Percentiles rank a stretch among this genome's conserved stretches.
phyloP scores from a whole-genome alignment of 2,888 invertebrate genomes.

The Caenorhabditis japonica region DNA sequence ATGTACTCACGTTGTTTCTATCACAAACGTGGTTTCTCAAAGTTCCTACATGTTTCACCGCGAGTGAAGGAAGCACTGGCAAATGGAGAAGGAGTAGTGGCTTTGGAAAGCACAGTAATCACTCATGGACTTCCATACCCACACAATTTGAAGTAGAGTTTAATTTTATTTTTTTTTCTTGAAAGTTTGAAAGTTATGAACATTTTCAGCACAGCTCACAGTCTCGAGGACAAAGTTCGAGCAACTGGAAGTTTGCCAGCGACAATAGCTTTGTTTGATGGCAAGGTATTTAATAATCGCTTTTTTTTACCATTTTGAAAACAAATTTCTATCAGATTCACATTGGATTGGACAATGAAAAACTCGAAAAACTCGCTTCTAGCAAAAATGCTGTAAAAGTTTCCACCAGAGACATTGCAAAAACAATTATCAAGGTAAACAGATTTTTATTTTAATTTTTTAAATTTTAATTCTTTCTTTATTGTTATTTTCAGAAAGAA shows the following conservation, averaged over 20 bases:
- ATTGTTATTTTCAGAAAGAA: slow-evolving; percentile 46
- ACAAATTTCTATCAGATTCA: slow-evolving; percentile 59
- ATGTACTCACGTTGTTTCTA: slow-evolving; percentile 20
- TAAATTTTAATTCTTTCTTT: not conserved
- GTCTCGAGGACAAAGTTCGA: slow-evolving; percentile 85
- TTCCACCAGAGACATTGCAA: slow-evolving; percentile 82
- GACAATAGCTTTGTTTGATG: slow-evolving; percentile 90
- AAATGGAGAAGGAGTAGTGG: slow-evolving; percentile 82
- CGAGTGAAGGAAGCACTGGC: slow-evolving; percentile 60
- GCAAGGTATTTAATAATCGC: slow-evolving; percentile 78
- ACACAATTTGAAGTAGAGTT: slow-evolving; percentile 84
- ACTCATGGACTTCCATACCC: slow-evolving; percentile 98
- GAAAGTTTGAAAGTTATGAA: not conserved
- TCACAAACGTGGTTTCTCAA: slow-evolving; percentile 41
- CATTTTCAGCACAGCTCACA: slow-evolving; percentile 83
- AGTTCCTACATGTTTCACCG: slow-evolving; percentile 53
- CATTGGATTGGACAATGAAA: slow-evolving; percentile 81
- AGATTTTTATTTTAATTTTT: not conserved
- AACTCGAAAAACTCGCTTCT: slow-evolving; percentile 83
- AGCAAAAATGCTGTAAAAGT: slow-evolving; percentile 84
- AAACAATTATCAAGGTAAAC: slow-evolving; percentile 62
- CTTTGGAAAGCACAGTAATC: slow-evolving; percentile 95
- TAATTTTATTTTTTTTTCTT: not conserved
- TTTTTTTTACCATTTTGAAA: not conserved
- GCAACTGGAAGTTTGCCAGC: slow-evolving; percentile 87